Base-by-base conservation (phyloP, 2,797 vertebrate species). In the Characodon lateralis region DNA sequence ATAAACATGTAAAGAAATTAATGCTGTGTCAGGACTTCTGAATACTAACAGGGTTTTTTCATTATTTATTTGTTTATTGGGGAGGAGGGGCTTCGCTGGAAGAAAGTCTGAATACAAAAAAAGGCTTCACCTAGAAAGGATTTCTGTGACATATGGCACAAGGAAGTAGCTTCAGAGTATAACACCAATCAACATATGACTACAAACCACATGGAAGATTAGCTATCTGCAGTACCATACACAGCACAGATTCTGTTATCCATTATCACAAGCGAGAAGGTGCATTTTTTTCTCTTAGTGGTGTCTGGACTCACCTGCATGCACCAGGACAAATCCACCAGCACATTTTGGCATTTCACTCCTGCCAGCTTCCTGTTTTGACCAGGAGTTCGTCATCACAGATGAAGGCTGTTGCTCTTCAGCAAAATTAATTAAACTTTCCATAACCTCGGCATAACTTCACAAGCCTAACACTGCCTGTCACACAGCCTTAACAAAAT, bases 261-360 rank as follows among this genome's bases (percentile, higher is more conserved):
- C 26, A n/a, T n/a, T 24, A 50, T 50, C 48, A 50, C 14, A 50
- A 50, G 48, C 6, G 9, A 10, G 7, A 46, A 50, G 48, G 13
- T 13, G 14, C 3, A 13, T 3, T 50, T 13, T 53, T 53, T 53
- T 53, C 3, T 59, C 12, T 69, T 28, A 18, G 50, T 22, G 14
- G 1, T 31, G 8, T 72, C 41, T 26, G 5, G 31, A 78, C 95
- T 95, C 92, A 98, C 98, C 98, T 96, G 98, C 98, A 90, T 99
- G 98, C 56, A 99, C 98, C 91, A 99, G 94, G 85, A 99, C 98
- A 95, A 99, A 99, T 83, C 98, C 98, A 83, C 98, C 97, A 70
- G 97, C 94, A 89, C 93, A 91, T 83, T 95, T 91, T 69, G 80
- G 74, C 77, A 77, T 96, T 84, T 92, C 94, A 88, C 95, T 95